phyloP scores from a whole-genome alignment of 2,797 vertebrate genomes.

The Neomorphus geoffroyi region DNA sequence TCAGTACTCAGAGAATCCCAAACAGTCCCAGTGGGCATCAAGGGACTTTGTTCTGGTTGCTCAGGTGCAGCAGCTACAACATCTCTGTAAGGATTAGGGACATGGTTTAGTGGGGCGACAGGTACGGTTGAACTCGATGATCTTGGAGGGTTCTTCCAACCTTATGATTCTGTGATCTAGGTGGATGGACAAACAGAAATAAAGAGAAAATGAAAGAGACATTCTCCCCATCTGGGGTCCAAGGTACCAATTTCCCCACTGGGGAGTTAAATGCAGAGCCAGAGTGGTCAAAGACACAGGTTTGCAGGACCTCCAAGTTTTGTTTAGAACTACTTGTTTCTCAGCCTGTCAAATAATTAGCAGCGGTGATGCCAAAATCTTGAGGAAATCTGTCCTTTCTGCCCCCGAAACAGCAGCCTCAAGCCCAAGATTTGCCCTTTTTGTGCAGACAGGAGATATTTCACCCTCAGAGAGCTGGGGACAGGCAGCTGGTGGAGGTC shows the following conservation, averaged over 20 bases:
- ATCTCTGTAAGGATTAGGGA: neutral
- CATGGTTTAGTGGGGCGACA: too few species aligned
- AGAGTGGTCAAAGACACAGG: neutral
- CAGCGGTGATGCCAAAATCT: neutral
- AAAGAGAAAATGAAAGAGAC: neutral
- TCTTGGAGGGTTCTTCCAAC: too few species aligned
- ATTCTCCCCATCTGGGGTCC: neutral
- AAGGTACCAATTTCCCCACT: neutral
- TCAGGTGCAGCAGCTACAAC: neutral
- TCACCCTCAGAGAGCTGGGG: neutral
- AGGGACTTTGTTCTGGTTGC: neutral
- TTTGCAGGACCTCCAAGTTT: neutral
- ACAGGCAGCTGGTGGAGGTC: neutral
- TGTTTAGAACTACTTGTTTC: neutral
- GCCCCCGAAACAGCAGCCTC: neutral
- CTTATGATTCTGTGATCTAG: too few species aligned
- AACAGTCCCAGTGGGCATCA: neutral
- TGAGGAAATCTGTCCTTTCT: neutral
- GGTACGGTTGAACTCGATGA: too few species aligned
- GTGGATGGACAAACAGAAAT: neutral
- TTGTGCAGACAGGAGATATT: rapidly evolving
- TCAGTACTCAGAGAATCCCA: neutral
- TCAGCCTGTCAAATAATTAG: neutral
- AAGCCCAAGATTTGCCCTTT: neutral
- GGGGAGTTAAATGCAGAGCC: neutral